These are phyloP conservation scores for Zosterops pallidus DNA, from an alignment of 2,113 vertebrate species.

Conservation along the genomic window DNA sequence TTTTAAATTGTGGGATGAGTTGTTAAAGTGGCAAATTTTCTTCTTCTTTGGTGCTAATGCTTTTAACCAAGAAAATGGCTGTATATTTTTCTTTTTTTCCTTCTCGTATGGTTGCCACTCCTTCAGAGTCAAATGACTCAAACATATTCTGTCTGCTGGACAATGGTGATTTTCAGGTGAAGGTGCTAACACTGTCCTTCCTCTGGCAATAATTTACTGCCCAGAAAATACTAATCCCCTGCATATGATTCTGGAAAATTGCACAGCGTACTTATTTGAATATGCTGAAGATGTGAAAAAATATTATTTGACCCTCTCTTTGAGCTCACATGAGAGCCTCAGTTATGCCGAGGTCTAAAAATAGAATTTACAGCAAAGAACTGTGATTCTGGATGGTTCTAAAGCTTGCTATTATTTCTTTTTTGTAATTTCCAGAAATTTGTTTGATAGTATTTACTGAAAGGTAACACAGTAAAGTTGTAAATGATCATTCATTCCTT, in stretches of 20 bases:
- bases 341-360: neutral
- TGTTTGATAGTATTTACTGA: neutral
- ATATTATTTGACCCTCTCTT: neutral
- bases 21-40: neutral
- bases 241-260: neutral
- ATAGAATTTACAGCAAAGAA: neutral
- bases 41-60: neutral
- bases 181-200: neutral
- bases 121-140: neutral
- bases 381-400: neutral
- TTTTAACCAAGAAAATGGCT: neutral
- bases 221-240: conserved; percentile 3
- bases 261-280: neutral
- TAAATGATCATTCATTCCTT: neutral
- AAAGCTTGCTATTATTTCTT: neutral
- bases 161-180: neutral
- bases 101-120: neutral
- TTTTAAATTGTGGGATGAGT: neutral
- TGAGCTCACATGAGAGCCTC: neutral
- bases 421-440: neutral
- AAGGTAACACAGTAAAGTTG: neutral
- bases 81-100: neutral
- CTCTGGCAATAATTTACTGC: neutral
- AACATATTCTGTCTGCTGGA: neutral
- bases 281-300: neutral